Evolutionary conservation across 2,797 vertebrate species (phyloP), one percentile per base, ranked within the genome.

Genomic region (Petrocephalus sullivani): DNA sequence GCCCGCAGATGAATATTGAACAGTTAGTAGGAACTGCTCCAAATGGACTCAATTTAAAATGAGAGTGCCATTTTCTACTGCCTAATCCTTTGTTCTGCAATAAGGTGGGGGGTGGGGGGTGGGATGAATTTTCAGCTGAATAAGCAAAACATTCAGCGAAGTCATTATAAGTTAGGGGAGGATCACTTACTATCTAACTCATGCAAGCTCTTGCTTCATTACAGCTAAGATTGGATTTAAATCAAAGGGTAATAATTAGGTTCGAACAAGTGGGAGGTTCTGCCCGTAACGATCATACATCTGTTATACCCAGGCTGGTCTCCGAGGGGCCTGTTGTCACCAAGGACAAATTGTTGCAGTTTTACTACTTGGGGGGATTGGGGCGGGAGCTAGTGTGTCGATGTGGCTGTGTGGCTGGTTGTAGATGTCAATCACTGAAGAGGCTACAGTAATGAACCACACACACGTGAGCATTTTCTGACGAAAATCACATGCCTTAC

Each of bases 201-300:
- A 67, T 54, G 49, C 87, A 88, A 51, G 14, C 85, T 86, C 54
- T 58, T 58, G 85, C 28, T 86, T 86, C 85, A 58, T 58, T 86
- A 41, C 54, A 14, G 85, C 54, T 54, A 58, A 86, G 85, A 58
- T 28, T 86, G 56, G 83, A 85, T 85, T 85, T 56, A 85, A 54
- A 85, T 85, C n/a, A 64, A 83, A 23, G 54, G 87, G 46, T 61
- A 85, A 88, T 88, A 85, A 67, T 84, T 49, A 83, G 85, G 46
- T 41, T n/a, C 10, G 49, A 88, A 88, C 60, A 83, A 83, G 49
- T 61, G 61, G 16, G 82, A 88, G 87, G 58, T 8, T 87, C 41
- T 16, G 86, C 60, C 49, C 53, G 64, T 88, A 85, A 71, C 61
- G 49, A 67, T 33, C 14, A 83, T 28, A 21, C 87, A 88, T 88